Evolutionary conservation across 2,797 vertebrate species (phyloP).

Genomic region (Tapera naevia): DNA sequence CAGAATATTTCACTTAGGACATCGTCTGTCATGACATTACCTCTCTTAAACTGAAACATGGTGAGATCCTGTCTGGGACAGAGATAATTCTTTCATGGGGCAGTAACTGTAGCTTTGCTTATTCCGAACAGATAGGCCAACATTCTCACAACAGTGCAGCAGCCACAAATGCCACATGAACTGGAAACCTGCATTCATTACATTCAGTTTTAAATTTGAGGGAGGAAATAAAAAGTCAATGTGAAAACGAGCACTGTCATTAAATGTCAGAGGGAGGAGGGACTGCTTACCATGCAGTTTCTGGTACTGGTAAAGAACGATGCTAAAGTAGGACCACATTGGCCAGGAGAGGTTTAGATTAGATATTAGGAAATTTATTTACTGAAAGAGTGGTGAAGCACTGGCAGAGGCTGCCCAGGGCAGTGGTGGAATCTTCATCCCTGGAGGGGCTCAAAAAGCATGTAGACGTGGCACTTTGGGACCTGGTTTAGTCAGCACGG

Average conservation of each 20-base stretch:
- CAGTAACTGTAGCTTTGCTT: not conserved
- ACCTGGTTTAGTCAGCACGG: too few relatives aligned
- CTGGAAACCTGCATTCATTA: not conserved
- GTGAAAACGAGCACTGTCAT: not conserved
- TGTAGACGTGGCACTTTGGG: too few relatives aligned
- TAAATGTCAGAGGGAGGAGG: not conserved
- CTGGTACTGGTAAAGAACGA: not conserved
- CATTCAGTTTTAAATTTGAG: not conserved
- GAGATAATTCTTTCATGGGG: not conserved
- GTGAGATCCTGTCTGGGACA: not conserved
- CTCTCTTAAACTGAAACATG: not conserved
- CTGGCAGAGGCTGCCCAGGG: too few relatives aligned
- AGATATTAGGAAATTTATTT: too few relatives aligned
- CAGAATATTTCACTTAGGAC: not conserved
- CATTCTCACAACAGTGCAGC: not conserved
- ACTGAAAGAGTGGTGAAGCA: too few relatives aligned
- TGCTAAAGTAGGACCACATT: not conserved
- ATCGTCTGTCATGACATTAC: not conserved
- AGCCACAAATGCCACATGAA: rapidly evolving
- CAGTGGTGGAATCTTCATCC: too few relatives aligned
- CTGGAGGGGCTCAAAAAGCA: too few relatives aligned
- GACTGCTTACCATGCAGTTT: not conserved
- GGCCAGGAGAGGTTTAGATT: too few relatives aligned
- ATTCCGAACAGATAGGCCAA: not conserved
- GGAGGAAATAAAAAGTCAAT: not conserved